Conservation (phyloP, 2,888 invertebrate species). For the Phortica okadai region DNA sequence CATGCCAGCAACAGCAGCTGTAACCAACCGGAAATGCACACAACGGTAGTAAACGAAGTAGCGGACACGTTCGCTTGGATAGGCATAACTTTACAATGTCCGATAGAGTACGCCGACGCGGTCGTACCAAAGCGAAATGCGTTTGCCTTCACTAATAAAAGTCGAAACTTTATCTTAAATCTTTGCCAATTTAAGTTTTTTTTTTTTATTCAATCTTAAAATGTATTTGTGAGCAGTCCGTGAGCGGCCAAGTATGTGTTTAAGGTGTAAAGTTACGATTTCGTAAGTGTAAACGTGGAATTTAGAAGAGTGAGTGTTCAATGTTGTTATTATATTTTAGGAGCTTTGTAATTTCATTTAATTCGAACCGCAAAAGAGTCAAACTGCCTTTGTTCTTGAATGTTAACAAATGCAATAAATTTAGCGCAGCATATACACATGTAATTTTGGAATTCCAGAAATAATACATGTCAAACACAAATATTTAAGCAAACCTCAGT, state of each 20-base stretch:
- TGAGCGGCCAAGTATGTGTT: too few relatives aligned
- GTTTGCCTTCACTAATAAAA: slow-evolving; percentile 9
- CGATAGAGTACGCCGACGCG: neutral
- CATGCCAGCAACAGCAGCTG: neutral
- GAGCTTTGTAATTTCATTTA: too few relatives aligned
- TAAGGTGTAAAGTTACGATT: too few relatives aligned
- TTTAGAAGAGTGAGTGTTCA: too few relatives aligned
- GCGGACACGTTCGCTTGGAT: slow-evolving; percentile 4
- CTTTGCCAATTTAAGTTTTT: neutral
- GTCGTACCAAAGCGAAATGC: neutral
- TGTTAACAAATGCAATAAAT: too few relatives aligned
- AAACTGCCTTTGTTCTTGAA: too few relatives aligned
- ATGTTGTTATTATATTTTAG: too few relatives aligned
- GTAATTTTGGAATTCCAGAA: neutral
- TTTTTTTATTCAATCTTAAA: too few relatives aligned
- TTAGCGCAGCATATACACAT: too few relatives aligned
- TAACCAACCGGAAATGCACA: neutral
- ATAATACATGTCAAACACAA: neutral
- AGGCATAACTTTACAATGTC: neutral
- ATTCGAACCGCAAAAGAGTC: too few relatives aligned
- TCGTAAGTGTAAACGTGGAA: too few relatives aligned
- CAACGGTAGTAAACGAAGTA: slow-evolving; percentile 2
- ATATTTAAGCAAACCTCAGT: neutral
- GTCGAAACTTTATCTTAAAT: neutral
- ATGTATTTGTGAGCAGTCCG: too few relatives aligned